Evolutionary conservation across 2,888 invertebrate species (phyloP).

Genomic region (Abrostola tripartita): DNA sequence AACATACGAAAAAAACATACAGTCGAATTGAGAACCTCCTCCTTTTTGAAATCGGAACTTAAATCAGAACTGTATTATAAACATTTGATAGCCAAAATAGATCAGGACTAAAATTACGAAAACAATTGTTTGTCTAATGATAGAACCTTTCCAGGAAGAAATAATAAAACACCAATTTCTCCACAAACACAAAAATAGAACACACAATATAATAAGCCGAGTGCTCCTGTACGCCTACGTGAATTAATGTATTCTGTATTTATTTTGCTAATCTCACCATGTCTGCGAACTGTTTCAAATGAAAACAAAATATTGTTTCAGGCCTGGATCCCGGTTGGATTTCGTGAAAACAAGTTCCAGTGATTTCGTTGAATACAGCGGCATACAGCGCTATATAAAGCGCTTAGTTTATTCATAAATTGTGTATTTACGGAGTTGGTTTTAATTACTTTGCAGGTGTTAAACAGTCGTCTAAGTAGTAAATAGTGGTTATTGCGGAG

Average conservation of each 20-base stretch:
- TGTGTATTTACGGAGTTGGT: no score
- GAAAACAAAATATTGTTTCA: conserved; percentile 68
- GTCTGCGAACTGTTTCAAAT: conserved; percentile 53
- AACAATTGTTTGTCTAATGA: not conserved
- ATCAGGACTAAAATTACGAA: no score
- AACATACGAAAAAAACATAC: no score
- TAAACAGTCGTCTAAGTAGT: no score
- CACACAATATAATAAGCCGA: conserved; percentile 16
- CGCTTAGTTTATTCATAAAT: not conserved
- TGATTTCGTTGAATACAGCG: conserved; percentile 24
- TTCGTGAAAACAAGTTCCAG: conserved; percentile 54
- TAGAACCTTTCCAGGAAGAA: not conserved
- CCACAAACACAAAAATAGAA: conserved; percentile 22
- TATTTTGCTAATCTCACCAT: conserved; percentile 57
- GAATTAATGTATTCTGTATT: conserved; percentile 50
- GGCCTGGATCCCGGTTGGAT: conserved; percentile 40
- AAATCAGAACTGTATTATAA: no score
- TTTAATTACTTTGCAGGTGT: no score
- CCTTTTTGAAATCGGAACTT: no score
- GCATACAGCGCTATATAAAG: not conserved
- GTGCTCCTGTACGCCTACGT: conserved; percentile 5
- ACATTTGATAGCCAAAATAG: no score
- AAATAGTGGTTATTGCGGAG: no score
- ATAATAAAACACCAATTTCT: conserved; percentile 4
- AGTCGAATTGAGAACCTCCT: no score